Evolutionary conservation across 2,797 vertebrate genomes (phyloP).

Genomic region (Numenius phaeopus): DNA sequence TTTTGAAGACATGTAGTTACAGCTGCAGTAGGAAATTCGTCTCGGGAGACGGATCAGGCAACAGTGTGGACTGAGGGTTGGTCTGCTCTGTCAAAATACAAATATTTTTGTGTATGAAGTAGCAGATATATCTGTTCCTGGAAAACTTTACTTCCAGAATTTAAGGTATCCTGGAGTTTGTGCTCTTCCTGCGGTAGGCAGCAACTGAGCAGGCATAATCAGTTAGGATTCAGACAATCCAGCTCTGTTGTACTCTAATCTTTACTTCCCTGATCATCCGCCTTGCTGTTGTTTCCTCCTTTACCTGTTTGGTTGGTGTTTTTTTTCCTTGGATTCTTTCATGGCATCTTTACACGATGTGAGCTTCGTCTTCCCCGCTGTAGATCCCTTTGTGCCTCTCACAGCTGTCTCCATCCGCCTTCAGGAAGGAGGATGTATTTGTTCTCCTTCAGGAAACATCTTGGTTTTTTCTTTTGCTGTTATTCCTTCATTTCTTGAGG

Average conservation of each 20-base stretch:
- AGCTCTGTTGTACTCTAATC: not conserved
- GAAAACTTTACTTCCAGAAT: not conserved
- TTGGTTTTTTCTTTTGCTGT: not conserved
- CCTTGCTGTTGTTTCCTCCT: not conserved
- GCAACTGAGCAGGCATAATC: not conserved
- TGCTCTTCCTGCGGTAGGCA: not conserved
- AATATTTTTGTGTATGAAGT: not conserved
- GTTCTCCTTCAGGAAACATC: not conserved
- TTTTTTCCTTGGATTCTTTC: not conserved
- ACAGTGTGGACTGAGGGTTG: not conserved
- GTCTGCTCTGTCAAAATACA: not conserved
- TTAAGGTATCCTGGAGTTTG: not conserved
- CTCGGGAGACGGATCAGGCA: not conserved
- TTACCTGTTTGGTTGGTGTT: not conserved
- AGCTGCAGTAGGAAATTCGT: not conserved
- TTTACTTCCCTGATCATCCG: not conserved
- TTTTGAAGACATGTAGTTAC: not conserved
- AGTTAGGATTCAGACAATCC: not conserved
- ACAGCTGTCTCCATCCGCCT: not conserved
- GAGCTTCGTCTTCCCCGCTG: not conserved
- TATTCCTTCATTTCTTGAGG: not conserved
- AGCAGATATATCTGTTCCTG: not conserved
- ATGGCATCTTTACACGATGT: not conserved
- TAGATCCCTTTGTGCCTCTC: not conserved
- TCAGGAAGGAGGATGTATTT: rapidly evolving